Evolutionary conservation across 2,113 vertebrate genomes (phyloP).

Genomic region (Ellobius talpinus): DNA sequence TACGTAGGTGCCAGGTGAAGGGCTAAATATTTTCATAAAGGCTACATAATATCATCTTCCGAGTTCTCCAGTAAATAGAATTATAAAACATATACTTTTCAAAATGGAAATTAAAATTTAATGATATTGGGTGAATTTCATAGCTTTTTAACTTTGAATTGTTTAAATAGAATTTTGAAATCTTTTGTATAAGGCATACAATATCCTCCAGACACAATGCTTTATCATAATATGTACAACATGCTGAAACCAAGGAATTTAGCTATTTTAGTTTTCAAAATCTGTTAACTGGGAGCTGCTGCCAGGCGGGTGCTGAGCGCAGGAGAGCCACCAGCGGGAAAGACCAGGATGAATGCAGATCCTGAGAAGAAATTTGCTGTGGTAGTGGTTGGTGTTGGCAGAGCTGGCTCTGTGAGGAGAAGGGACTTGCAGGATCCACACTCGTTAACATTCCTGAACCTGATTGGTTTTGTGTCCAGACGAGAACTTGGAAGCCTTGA

Average conservation of each 20-base stretch:
- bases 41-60: not conserved
- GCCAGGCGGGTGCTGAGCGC: too few species aligned
- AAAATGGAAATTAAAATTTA: not conserved
- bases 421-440: conserved; percentile 90
- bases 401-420: conserved; percentile 92
- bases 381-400: conserved; percentile 94
- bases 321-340: too few species aligned
- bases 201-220: not conserved
- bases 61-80: not conserved
- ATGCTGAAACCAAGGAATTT: not conserved
- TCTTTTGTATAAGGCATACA: not conserved
- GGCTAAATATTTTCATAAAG: not conserved
- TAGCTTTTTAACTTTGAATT: not conserved
- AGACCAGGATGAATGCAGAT: too few species aligned
- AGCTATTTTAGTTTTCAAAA: not conserved
- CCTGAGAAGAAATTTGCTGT: conserved; percentile 91
- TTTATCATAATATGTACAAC: not conserved
- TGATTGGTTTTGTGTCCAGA: conserved; percentile 94
- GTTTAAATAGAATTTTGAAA: not conserved
- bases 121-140: not conserved
- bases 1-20: not conserved
- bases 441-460: conserved; percentile 88
- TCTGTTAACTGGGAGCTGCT: too few species aligned
- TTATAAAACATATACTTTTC: not conserved
- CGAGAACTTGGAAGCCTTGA: conserved; percentile 89